Conservation (phyloP, 2,797 vertebrate genomes). For the Loriculus beryllinus region DNA sequence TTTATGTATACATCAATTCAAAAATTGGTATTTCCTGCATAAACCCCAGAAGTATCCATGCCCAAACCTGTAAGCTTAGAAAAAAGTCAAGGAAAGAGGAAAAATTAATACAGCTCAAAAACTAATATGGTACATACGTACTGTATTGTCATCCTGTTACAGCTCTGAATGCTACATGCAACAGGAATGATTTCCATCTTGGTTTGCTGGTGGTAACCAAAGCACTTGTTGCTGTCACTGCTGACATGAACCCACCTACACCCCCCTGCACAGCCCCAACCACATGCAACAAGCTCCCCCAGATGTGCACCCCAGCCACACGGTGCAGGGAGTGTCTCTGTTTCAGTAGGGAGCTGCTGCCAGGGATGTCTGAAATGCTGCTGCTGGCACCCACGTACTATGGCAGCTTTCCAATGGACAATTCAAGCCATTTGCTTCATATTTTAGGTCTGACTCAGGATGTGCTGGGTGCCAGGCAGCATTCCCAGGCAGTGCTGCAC, state of each 20-base stretch:
- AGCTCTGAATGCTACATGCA: accelerated
- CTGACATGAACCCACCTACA: background rate
- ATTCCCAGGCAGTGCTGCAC: background rate
- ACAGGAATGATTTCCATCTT: background rate
- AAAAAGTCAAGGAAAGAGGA: background rate
- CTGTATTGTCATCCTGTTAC: background rate
- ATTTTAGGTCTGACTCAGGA: constrained; percentile 31
- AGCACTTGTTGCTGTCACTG: accelerated
- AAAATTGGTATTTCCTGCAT: accelerated
- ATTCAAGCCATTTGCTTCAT: constrained; percentile 29
- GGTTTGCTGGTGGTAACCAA: background rate
- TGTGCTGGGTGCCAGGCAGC: background rate
- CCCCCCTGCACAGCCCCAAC: background rate
- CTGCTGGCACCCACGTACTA: background rate
- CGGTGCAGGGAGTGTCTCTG: accelerated
- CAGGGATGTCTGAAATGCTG: background rate
- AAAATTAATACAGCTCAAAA: background rate
- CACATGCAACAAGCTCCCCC: accelerated
- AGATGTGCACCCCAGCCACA: accelerated
- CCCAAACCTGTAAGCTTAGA: background rate
- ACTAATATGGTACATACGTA: accelerated
- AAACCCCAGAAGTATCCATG: accelerated
- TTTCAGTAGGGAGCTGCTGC: background rate
- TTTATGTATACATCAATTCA: background rate
- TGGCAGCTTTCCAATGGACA: background rate